These are phyloP conservation scores for Xiphydria camelus DNA, from an alignment of 2,888 invertebrate genomes.

Conservation along the genomic window DNA sequence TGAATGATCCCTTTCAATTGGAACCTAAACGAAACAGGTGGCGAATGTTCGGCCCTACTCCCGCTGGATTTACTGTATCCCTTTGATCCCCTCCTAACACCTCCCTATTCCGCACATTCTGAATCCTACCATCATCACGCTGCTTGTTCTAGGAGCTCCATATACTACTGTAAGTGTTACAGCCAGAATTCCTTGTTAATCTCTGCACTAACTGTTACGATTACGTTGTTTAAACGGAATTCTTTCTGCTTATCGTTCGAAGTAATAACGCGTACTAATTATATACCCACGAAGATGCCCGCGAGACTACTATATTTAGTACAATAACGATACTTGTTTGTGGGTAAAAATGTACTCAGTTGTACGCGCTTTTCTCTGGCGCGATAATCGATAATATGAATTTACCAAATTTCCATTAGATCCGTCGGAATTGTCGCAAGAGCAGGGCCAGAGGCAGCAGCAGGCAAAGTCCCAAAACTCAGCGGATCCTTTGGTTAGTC, in stretches of 20 bases:
- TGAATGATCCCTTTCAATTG: too few species aligned
- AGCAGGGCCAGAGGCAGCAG: not conserved
- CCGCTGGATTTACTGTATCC: constrained; percentile 55
- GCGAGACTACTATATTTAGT: too few species aligned
- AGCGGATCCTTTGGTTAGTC: constrained; percentile 21
- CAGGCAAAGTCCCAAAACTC: constrained; percentile 21
- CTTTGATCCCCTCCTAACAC: constrained; percentile 55
- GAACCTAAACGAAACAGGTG: constrained; percentile 46
- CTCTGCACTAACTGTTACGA: too few species aligned
- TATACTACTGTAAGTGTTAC: constrained; percentile 55
- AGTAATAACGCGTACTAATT: too few species aligned
- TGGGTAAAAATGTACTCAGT: not conserved
- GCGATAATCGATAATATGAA: too few species aligned
- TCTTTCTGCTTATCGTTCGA: too few species aligned
- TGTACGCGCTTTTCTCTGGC: not conserved
- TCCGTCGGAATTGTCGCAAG: too few species aligned
- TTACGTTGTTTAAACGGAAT: too few species aligned
- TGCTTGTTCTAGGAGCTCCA: constrained; percentile 53
- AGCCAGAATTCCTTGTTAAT: constrained; percentile 34
- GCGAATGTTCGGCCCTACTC: constrained; percentile 55
- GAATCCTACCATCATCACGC: constrained; percentile 56
- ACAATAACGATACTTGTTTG: too few species aligned
- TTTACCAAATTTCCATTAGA: too few species aligned
- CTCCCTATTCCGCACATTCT: constrained; percentile 54
- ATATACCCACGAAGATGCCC: too few species aligned